phyloP scores from a whole-genome alignment of 2,797 vertebrate species.

The Artibeus lituratus region DNA sequence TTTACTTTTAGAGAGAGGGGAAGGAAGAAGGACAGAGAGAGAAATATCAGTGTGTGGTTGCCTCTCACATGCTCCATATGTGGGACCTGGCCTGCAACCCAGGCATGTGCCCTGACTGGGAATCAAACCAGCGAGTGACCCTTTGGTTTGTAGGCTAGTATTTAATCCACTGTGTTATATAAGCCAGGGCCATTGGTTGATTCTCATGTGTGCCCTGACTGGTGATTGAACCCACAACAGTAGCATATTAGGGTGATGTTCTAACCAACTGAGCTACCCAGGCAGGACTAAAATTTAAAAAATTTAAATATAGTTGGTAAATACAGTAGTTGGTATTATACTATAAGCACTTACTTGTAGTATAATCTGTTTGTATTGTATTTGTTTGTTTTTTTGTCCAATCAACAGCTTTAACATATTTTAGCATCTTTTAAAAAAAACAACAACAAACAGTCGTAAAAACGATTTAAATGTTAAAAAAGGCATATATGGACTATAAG shows the following conservation, averaged over 20 bases:
- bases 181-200: not conserved
- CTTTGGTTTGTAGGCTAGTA: too few species aligned
- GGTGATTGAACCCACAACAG: not conserved
- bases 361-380: not conserved
- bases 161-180: too few species aligned
- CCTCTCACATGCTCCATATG: too few species aligned
- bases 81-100: too few species aligned
- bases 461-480: not conserved
- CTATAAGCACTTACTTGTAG: not conserved
- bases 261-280: not conserved
- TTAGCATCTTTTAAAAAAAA: not conserved
- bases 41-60: too few species aligned
- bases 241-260: not conserved
- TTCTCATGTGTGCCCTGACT: not conserved
- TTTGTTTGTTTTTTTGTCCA: not conserved
- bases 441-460: not conserved
- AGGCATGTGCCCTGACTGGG: too few species aligned
- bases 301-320: not conserved
- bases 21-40: too few species aligned
- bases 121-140: too few species aligned
- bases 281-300: not conserved
- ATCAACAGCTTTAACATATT: not conserved
- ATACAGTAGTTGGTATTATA: not conserved
- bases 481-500: not conserved
- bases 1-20: too few species aligned